A percentile compares a stretch with the other conserved stretches of the same genome.
Evolutionary conservation across 2,797 vertebrate species (phyloP).

Genomic region (Salmo trutta): DNA sequence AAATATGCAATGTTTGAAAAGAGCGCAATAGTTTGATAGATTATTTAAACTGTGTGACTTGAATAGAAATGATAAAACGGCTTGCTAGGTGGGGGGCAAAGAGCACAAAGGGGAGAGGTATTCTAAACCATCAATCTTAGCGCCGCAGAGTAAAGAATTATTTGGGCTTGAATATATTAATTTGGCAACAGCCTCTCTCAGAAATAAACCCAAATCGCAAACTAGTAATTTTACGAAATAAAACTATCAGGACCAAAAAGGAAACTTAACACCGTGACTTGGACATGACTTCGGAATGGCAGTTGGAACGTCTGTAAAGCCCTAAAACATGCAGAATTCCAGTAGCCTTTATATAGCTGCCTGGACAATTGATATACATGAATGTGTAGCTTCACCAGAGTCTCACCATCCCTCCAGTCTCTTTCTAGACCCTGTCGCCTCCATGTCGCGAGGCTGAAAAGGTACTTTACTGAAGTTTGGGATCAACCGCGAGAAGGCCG

Average conservation of each 20-base stretch:
- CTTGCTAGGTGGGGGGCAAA: constrained; percentile 71
- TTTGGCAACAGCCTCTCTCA: constrained; percentile 44
- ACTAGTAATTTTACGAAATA: constrained; percentile 17
- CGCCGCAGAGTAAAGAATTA: constrained; percentile 58
- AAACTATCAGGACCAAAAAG: constrained; percentile 12
- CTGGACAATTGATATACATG: constrained; percentile 70
- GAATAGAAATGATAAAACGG: constrained; percentile 83
- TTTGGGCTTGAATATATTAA: constrained; percentile 31
- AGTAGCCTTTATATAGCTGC: constrained; percentile 73
- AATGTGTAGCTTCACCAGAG: constrained; percentile 65
- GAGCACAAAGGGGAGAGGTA: constrained; percentile 78
- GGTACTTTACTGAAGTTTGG: constrained; percentile 89
- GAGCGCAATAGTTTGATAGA: constrained; percentile 79
- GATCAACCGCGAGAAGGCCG: constrained; percentile 78
- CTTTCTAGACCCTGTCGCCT: constrained; percentile 79
- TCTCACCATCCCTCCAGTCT: constrained; percentile 69
- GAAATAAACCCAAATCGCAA: constrained; percentile 18
- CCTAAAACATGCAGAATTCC: constrained; percentile 59
- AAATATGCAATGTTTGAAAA: constrained; percentile 49
- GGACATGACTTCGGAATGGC: too few relatives aligned
- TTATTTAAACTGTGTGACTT: constrained; percentile 78
- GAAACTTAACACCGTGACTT: neutral
- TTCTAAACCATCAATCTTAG: constrained; percentile 81
- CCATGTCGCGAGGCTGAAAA: constrained; percentile 83
- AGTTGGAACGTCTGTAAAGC: too few relatives aligned